A percentile compares a stretch with the other conserved stretches of the same genome.
Evolutionary conservation across 1,140 invertebrate genomes (phyloP).

Genomic region (Paracyclopina nana): DNA sequence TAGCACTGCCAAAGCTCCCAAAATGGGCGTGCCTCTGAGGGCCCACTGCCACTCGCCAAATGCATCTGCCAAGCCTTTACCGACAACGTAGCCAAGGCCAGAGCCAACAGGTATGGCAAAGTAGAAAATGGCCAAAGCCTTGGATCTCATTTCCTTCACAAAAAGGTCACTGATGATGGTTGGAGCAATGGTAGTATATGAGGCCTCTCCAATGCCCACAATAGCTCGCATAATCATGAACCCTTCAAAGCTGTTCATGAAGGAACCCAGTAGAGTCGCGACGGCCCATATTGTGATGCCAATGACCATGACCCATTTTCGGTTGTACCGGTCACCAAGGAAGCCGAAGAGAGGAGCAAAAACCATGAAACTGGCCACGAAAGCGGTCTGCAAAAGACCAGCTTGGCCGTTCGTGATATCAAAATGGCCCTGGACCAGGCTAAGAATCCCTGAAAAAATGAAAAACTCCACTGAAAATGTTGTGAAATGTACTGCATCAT

Average conservation of each 20-base stretch:
- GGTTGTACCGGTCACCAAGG: slow-evolving; percentile 81
- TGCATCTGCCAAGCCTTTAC: slow-evolving; percentile 45
- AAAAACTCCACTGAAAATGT: too few relatives aligned
- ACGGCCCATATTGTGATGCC: slow-evolving; percentile 83
- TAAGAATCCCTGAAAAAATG: slow-evolving; percentile 50
- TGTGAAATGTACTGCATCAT: too few relatives aligned
- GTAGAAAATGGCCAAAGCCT: slow-evolving; percentile 92
- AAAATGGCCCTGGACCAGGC: slow-evolving; percentile 53
- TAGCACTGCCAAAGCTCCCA: slow-evolving; percentile 61
- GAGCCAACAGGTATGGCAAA: slow-evolving; percentile 97
- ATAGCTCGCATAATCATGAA: slow-evolving; percentile 67
- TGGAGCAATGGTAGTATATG: slow-evolving; percentile 95
- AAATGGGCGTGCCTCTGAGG: slow-evolving; percentile 64
- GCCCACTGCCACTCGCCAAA: slow-evolving; percentile 70
- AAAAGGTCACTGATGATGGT: slow-evolving; percentile 98
- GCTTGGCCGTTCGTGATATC: slow-evolving; percentile 45
- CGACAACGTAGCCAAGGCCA: slow-evolving; percentile 81
- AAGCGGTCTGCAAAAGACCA: slow-evolving; percentile 83
- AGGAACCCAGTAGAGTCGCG: slow-evolving; percentile 76
- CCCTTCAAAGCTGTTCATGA: slow-evolving; percentile 52
- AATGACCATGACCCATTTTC: slow-evolving; percentile 66
- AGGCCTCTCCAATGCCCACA: slow-evolving; percentile 94
- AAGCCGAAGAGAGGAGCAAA: slow-evolving; percentile 95
- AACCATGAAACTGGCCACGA: slow-evolving; percentile 89
- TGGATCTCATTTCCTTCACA: slow-evolving; percentile 58